These are phyloP conservation scores for Balearica regulorum DNA, from an alignment of 2,797 vertebrate species.

Conservation along the genomic window DNA sequence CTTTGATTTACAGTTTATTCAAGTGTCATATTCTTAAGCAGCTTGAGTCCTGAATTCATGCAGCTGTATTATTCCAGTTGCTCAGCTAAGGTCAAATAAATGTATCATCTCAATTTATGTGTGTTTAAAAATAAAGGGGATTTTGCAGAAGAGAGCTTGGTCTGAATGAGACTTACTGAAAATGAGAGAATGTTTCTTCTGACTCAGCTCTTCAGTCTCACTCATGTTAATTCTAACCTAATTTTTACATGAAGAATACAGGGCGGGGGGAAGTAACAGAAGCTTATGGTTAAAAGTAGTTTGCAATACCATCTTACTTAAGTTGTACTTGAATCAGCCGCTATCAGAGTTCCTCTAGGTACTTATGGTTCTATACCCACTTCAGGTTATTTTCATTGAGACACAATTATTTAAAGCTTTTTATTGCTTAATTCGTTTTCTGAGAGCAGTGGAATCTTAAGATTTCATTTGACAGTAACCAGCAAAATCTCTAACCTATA, in stretches of 20 bases:
- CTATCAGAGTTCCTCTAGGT: background rate
- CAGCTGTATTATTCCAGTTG: background rate
- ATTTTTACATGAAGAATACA: background rate
- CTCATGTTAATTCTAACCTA: background rate
- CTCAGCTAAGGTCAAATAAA: background rate
- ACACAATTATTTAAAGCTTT: background rate
- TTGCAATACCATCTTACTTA: background rate
- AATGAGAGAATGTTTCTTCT: background rate
- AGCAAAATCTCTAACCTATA: background rate
- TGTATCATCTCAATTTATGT: background rate
- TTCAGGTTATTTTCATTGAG: background rate
- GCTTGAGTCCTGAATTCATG: background rate
- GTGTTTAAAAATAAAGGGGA: background rate
- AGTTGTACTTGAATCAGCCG: background rate
- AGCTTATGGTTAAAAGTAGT: background rate
- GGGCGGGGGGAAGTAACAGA: background rate
- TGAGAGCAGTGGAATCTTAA: background rate
- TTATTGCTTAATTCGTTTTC: background rate
- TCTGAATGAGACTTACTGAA: background rate
- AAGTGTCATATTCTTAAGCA: background rate
- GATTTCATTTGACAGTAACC: background rate
- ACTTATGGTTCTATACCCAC: background rate
- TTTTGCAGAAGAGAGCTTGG: background rate
- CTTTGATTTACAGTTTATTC: background rate
- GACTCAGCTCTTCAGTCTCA: background rate